phyloP scores from a whole-genome alignment of 2,888 invertebrate genomes.

The Lumbricus terrestris region DNA sequence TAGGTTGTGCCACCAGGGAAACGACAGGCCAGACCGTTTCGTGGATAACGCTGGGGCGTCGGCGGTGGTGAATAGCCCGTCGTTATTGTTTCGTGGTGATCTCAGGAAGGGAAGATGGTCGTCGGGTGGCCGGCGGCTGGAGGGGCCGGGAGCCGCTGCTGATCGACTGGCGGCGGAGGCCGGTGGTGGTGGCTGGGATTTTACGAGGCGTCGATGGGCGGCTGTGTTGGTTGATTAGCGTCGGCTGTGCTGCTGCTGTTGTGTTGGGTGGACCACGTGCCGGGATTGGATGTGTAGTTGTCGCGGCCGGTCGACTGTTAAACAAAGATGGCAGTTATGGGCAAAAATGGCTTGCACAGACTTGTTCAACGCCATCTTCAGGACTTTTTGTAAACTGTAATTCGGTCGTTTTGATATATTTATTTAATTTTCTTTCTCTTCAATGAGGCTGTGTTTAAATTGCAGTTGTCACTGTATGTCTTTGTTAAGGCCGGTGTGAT shows the following conservation, averaged over 20 bases:
- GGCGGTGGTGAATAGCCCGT: no score
- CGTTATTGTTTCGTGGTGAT: background rate
- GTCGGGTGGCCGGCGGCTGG: background rate
- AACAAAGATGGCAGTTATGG: constrained; percentile 17
- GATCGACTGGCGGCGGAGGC: background rate
- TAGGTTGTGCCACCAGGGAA: background rate
- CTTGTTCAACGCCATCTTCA: constrained; percentile 17
- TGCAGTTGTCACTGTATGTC: no score
- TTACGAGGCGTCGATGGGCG: background rate
- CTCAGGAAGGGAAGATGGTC: background rate
- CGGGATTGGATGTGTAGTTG: background rate
- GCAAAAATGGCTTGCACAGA: constrained; percentile 13
- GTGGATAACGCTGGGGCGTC: background rate
- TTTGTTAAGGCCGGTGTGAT: no score
- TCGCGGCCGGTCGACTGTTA: background rate
- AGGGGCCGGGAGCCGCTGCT: background rate
- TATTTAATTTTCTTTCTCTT: background rate
- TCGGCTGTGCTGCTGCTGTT: constrained; percentile 15
- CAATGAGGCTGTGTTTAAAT: background rate
- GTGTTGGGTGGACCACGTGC: no score
- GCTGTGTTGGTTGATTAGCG: background rate
- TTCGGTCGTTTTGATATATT: background rate
- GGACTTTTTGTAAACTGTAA: constrained; percentile 17
- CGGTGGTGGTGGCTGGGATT: background rate
- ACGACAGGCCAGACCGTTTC: background rate